Evolutionary conservation across 2,797 vertebrate species (phyloP).

Genomic region (Cichlasoma orientale): DNA sequence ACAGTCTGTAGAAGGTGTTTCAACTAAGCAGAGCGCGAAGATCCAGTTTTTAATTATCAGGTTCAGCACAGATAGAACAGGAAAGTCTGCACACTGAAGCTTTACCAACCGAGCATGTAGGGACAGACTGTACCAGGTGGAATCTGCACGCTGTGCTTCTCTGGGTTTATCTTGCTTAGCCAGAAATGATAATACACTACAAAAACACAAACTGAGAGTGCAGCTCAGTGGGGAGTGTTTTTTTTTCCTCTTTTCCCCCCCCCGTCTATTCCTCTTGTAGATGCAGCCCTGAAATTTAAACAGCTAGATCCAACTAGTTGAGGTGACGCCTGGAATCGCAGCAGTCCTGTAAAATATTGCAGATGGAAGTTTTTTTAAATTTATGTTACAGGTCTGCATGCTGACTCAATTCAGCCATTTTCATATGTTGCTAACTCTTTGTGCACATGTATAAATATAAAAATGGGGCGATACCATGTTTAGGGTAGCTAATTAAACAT

Average conservation of each 20-base stretch:
- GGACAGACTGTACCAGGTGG: neutral
- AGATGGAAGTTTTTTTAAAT: neutral
- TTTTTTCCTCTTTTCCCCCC: too few species aligned
- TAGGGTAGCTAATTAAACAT: neutral
- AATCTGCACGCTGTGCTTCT: neutral
- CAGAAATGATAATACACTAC: accelerated
- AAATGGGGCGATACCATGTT: neutral
- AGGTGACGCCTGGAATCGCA: accelerated
- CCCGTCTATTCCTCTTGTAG: neutral
- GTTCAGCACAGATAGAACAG: neutral
- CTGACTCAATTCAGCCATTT: neutral
- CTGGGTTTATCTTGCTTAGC: neutral
- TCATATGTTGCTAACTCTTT: neutral
- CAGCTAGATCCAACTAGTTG: neutral
- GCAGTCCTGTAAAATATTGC: neutral
- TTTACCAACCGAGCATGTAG: neutral
- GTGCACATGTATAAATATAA: neutral
- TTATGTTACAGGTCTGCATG: neutral
- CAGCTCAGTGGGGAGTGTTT: too few species aligned
- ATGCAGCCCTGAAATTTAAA: neutral
- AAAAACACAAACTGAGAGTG: neutral
- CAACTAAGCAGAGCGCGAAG: neutral
- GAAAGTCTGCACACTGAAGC: neutral
- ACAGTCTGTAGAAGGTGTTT: neutral
- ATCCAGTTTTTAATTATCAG: neutral